Evolutionary conservation across 2,888 invertebrate genomes (phyloP), one percentile per base, ranked within the genome.

Genomic region (Acrobasis repandana): DNA sequence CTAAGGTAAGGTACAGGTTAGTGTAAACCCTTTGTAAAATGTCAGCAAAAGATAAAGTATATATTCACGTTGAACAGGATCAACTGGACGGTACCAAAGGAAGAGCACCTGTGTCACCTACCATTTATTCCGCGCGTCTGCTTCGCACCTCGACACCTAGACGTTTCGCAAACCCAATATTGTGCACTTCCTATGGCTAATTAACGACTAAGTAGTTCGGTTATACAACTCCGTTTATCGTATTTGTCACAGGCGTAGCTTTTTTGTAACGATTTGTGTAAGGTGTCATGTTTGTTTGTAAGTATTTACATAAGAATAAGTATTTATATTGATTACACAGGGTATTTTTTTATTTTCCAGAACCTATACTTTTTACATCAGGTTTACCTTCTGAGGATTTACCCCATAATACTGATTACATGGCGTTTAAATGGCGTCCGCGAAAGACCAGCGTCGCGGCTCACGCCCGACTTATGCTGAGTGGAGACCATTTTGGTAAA

Each of bases 101-200:
- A 20, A 43, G 6, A 0, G 8, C n/a, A 38, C 18, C 14, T 43
- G 38, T 69, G 68, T 73, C 70, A 36, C 48, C 33, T 43, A 14
- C 48, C 56, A 63, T 71, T 76, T 68, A 70, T 72, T 75, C 65
- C 70, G 59, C 54, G 57, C 51, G 60, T 50, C 33, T 68, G 60
- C 34, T 57, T 58, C 4, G 64, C 68, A 65, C 71, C 72, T 67
- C 66, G 66, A 65, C 61, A 66, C 49, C 52, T 5, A 28, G 28
- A 46, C 67, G 70, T 67, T 73, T 70, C 66, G 66, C 67, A 61
- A 59, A 70, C 56, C 61, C 70, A 62, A 62, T 67, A 64, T 65
- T 65, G 72, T 71, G 67, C 62, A 77, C 75, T 75, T 77, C 78
- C 77, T 62, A 50, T 61, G 46, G 57, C 65, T 67, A 67, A 63